Conservation (phyloP, 64 coral and sea anemone species). For the Acropora tenuis region DNA sequence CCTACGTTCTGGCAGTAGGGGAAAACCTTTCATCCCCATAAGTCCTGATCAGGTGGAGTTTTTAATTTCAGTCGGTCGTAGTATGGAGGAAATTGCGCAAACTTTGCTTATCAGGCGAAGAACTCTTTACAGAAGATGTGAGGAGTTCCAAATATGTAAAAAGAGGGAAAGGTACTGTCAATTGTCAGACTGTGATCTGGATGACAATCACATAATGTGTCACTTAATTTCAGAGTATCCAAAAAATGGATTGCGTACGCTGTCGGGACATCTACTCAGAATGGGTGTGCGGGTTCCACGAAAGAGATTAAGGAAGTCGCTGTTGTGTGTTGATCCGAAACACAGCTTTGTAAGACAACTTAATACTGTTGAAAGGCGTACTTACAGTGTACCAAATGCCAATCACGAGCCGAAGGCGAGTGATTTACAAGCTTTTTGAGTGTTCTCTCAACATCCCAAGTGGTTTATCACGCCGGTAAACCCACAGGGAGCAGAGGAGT, state of each 20-base stretch:
- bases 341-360: conserved; percentile 51
- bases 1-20: background rate
- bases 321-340: conserved; percentile 36
- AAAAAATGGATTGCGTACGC: conserved; percentile 42
- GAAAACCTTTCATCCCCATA: conserved; percentile 58
- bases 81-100: conserved; percentile 57
- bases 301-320: conserved; percentile 58
- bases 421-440: too few species aligned
- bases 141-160: conserved; percentile 61
- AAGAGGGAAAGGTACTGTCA: conserved; percentile 67
- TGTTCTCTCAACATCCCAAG: too few species aligned
- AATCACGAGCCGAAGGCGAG: too few species aligned
- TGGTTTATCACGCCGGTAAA: too few species aligned
- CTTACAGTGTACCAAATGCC: conserved; percentile 68
- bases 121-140: conserved; percentile 67
- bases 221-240: conserved; percentile 49
- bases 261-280: conserved; percentile 30
- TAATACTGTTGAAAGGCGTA: conserved; percentile 34
- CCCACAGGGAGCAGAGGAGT: too few species aligned
- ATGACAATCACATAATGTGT: conserved; percentile 12
- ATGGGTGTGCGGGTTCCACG: conserved; percentile 36
- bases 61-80: conserved; percentile 38
- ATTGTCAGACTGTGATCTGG: conserved; percentile 40
- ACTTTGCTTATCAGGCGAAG: conserved; percentile 61
- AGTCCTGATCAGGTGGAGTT: conserved; percentile 48